phyloP scores from a whole-genome alignment of 2,888 invertebrate genomes.

The Pammene aurita region DNA sequence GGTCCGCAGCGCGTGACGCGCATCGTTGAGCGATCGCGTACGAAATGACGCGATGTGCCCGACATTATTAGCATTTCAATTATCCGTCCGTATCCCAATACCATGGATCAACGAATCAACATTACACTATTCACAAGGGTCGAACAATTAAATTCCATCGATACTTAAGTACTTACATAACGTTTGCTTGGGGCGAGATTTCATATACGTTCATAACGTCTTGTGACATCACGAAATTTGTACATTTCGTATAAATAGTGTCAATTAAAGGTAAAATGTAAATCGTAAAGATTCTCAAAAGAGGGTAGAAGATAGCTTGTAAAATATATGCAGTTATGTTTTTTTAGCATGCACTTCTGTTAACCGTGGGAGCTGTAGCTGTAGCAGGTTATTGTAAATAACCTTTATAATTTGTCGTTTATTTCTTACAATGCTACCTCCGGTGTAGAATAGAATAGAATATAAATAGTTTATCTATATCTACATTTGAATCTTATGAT shows the following conservation, averaged over 20 bases:
- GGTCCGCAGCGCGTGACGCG: conserved; percentile 40
- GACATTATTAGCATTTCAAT: conserved; percentile 39
- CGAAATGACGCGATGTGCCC: conserved; percentile 30
- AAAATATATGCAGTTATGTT: too few species aligned
- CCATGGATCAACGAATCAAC: conserved; percentile 32
- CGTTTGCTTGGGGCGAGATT: not conserved
- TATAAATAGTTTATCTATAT: not conserved
- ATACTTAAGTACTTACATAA: not conserved
- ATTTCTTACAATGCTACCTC: too few species aligned
- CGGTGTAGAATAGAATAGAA: too few species aligned
- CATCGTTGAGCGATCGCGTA: conserved; percentile 28
- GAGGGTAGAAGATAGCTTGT: too few species aligned
- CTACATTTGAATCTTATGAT: too few species aligned
- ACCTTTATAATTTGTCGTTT: too few species aligned
- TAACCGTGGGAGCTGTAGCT: too few species aligned
- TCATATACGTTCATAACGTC: not conserved
- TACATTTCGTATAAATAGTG: too few species aligned
- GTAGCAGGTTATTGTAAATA: too few species aligned
- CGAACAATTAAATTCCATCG: conserved; percentile 20
- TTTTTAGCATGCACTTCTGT: too few species aligned
- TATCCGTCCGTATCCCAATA: conserved; percentile 24
- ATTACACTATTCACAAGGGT: conserved; percentile 8
- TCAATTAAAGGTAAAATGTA: too few species aligned
- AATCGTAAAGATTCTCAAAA: too few species aligned
- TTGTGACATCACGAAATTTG: not conserved